Base-by-base conservation (phyloP, 2,113 vertebrate genomes). In the Paratilapia polleni region DNA sequence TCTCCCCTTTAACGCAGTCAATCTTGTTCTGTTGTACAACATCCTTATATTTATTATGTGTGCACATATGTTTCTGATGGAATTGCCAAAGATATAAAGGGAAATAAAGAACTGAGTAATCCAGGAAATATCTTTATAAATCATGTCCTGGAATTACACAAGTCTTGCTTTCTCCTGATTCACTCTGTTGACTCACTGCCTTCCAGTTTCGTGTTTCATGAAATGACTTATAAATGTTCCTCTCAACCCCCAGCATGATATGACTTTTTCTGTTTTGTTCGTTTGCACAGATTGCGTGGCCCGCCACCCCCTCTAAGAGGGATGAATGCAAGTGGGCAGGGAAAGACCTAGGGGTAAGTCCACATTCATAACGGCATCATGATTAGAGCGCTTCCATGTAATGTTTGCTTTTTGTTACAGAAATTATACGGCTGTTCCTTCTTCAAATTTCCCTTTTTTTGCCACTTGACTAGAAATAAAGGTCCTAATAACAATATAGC, bases 281-380 rank as follows among this genome's bases (percentile, higher is more conserved):
- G 6, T 93, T 76, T 75, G 76, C 88, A 80, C 94, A 99, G 98
- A 98, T 99, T 93, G 96, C 96, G 60, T 99, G 98, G 98, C 98
- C 98, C 52, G 98, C 98, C 83, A 98, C 98, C 87, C 97, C 97
- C 80, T 97, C 97, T 34, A 97, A 98, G 91, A 96, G 97, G 86
- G 98, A 99, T 78, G 98, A 99, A 90, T 99, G 98, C 95, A 99
- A 99, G 92, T 99, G 98, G 98, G 98, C 98, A 89, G 98, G 98
- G 84, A 99, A 99, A 95, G 98, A 99, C 95, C 96, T 98, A 43
- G 91, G 94, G 94, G 98, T 99, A 96, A 97, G 97, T 96, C 78
- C 22, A 43, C 66, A 22, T 12, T 83, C 74, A 62, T 20, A 28
- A 70, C 47, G 34, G 34, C 58, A 24, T 78, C 83, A 38, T 73